Conservation (phyloP, 2,888 invertebrate species). For the Ypsolopha scabrella region DNA sequence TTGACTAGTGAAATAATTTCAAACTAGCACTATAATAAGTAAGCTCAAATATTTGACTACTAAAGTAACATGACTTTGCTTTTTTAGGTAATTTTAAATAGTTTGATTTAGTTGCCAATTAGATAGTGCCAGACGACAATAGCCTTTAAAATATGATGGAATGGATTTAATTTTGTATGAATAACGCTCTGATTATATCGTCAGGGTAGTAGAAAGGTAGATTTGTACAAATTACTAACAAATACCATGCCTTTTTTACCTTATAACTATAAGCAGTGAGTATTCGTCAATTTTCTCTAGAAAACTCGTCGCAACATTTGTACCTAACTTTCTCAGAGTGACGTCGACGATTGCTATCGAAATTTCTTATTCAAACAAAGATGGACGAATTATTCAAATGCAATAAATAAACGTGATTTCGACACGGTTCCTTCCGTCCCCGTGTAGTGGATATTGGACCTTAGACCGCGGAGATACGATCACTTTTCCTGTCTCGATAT, state of each 20-base stretch:
- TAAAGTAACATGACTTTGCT: neutral
- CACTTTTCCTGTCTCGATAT: constrained; percentile 70
- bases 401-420: neutral
- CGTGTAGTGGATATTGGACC: neutral
- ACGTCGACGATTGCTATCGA: neutral
- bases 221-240: too few relatives aligned
- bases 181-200: neutral
- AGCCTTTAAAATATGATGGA: neutral
- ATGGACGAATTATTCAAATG: constrained; percentile 1
- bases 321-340: neutral
- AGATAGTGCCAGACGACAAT: neutral
- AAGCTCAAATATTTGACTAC: neutral
- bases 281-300: too few relatives aligned
- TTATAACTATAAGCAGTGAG: too few relatives aligned
- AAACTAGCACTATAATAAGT: neutral
- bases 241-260: too few relatives aligned
- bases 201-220: too few relatives aligned
- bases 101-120: neutral
- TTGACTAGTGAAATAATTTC: constrained; percentile 4
- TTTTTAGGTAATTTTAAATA: neutral
- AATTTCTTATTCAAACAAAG: neutral
- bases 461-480: constrained; percentile 10
- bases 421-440: neutral
- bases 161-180: neutral
- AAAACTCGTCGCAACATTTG: too few relatives aligned